A percentile compares a stretch with the other conserved stretches of the same genome.
Conservation (phyloP, 2,888 invertebrate species). For the Listrodromus nycthemerus region DNA sequence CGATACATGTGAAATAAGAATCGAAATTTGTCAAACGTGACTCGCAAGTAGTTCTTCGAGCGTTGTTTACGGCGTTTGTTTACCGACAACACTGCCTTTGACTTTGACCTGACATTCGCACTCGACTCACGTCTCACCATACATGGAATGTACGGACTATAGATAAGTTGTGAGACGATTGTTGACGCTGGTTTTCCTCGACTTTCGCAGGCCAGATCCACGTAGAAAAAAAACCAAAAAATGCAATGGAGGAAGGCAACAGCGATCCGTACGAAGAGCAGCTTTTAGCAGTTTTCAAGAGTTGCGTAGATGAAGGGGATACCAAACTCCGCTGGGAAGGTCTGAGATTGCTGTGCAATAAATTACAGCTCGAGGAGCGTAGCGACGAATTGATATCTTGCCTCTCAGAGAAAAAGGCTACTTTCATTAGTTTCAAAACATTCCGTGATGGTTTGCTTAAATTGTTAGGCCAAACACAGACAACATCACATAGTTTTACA, state of each 20-base stretch:
- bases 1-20: neutral
- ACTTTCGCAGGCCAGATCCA: neutral
- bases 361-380: slow-evolving; percentile 91
- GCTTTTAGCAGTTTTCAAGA: slow-evolving; percentile 92
- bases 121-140: slow-evolving; percentile 1
- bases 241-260: slow-evolving; percentile 82
- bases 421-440: slow-evolving; percentile 88
- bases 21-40: neutral
- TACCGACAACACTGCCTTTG: slow-evolving; percentile 45
- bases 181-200: neutral
- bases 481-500: slow-evolving; percentile 52
- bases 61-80: slow-evolving; percentile 42
- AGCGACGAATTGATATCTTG: slow-evolving; percentile 84
- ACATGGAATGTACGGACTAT: neutral
- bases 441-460: slow-evolving; percentile 91
- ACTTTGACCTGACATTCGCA: slow-evolving; percentile 47
- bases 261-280: slow-evolving; percentile 92
- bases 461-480: slow-evolving; percentile 87
- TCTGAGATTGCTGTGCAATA: slow-evolving; percentile 89
- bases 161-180: neutral
- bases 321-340: slow-evolving; percentile 89
- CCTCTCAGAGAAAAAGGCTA: slow-evolving; percentile 74
- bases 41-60: neutral
- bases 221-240: slow-evolving; percentile 65
- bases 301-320: slow-evolving; percentile 90